Conservation (phyloP, 1,140 invertebrate genomes). For the Drosophila kanapiae region DNA sequence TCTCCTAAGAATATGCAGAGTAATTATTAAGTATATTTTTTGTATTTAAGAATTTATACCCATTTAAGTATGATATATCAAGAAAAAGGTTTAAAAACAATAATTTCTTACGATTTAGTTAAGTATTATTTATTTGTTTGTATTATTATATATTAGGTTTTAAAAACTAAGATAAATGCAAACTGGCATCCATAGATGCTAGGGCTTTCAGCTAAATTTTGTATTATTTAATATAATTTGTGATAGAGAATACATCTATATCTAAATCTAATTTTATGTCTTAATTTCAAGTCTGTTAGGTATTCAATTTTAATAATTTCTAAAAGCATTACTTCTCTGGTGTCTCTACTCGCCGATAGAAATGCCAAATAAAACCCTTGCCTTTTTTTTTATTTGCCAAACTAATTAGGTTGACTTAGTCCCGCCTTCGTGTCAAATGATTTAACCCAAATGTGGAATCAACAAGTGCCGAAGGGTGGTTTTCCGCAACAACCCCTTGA, state of each 20-base stretch:
- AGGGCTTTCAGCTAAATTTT: too few relatives aligned
- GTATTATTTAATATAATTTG: too few relatives aligned
- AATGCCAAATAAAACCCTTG: background rate
- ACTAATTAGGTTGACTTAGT: conserved; percentile 6
- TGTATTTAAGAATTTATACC: background rate
- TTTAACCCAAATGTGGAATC: conserved; percentile 17
- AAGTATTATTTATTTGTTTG: too few relatives aligned
- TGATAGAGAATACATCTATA: too few relatives aligned
- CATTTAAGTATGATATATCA: background rate
- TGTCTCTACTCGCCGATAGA: background rate
- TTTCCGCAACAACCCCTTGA: background rate
- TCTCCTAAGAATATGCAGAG: background rate
- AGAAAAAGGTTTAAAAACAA: background rate
- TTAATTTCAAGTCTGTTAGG: background rate
- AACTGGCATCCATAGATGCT: too few relatives aligned
- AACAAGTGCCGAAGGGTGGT: conserved; percentile 23
- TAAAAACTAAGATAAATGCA: too few relatives aligned
- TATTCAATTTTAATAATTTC: background rate
- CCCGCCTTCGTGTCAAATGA: conserved; percentile 13
- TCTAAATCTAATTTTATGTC: background rate
- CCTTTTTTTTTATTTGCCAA: background rate
- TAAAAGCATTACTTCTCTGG: background rate
- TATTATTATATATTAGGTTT: too few relatives aligned
- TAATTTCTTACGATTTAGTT: background rate
- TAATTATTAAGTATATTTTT: background rate